Evolutionary conservation across 2,113 vertebrate genomes (phyloP).

Genomic region (Pitta sordida): DNA sequence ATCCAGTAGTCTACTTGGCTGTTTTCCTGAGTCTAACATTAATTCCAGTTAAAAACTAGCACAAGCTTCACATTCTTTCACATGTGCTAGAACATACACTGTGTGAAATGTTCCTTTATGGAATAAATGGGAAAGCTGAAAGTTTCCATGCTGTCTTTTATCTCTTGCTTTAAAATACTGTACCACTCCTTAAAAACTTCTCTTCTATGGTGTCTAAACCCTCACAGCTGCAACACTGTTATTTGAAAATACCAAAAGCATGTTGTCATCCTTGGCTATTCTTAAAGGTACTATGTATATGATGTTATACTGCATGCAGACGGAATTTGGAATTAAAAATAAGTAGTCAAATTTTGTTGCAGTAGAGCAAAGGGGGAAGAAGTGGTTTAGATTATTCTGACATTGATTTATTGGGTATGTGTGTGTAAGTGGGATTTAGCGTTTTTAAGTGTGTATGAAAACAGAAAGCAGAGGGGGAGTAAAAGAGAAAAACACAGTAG

Average conservation of each 20-base stretch:
- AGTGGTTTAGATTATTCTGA: neutral
- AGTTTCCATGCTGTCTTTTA: neutral
- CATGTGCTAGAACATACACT: neutral
- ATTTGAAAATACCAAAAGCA: neutral
- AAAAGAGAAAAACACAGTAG: neutral
- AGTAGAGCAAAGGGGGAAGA: neutral
- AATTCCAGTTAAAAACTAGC: neutral
- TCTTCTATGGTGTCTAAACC: neutral
- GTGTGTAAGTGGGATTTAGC: accelerated
- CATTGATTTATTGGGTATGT: neutral
- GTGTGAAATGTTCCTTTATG: neutral
- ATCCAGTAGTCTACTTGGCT: neutral
- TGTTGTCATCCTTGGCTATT: neutral
- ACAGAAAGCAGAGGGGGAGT: neutral
- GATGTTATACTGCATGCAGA: neutral
- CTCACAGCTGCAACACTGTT: neutral
- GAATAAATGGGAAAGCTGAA: neutral
- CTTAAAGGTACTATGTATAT: neutral
- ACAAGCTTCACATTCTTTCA: neutral
- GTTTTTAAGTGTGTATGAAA: neutral
- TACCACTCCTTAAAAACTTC: neutral
- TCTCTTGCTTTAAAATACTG: neutral
- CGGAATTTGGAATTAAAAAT: neutral
- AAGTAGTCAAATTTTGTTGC: neutral
- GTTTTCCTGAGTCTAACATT: neutral